Percentiles rank a stretch among this genome's conserved stretches.
phyloP scores from a whole-genome alignment of 2,888 invertebrate genomes.

The Chrysina gloriosa region DNA sequence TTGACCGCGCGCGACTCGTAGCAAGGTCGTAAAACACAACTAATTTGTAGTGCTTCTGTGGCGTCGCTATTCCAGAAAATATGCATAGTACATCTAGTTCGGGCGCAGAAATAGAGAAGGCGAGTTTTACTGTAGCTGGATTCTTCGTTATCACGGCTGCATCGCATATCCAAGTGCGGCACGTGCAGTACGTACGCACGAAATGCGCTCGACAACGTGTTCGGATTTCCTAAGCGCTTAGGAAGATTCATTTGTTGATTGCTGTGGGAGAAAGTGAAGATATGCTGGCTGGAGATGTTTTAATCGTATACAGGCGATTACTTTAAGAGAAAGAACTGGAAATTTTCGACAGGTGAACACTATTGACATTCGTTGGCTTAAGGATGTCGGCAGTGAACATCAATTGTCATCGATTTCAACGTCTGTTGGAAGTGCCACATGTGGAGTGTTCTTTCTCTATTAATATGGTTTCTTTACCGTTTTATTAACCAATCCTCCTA shows the following conservation, averaged over 20 bases:
- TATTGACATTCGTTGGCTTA: too few relatives aligned
- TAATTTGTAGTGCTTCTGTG: constrained; percentile 17
- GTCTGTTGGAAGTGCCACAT: too few relatives aligned
- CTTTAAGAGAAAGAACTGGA: too few relatives aligned
- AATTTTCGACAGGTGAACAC: too few relatives aligned
- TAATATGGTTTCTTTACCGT: too few relatives aligned
- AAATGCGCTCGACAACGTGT: neutral
- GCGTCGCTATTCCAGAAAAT: neutral
- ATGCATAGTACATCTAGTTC: neutral
- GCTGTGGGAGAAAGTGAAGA: neutral
- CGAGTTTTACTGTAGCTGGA: neutral
- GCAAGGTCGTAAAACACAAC: constrained; percentile 26
- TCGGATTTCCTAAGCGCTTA: neutral
- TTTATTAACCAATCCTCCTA: too few relatives aligned
- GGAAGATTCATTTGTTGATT: neutral
- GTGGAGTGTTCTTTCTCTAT: too few relatives aligned
- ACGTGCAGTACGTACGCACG: constrained; percentile 18
- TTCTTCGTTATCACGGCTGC: neutral
- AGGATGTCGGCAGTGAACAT: too few relatives aligned
- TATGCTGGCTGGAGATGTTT: too few relatives aligned
- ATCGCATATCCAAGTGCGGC: constrained; percentile 20
- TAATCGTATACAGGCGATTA: too few relatives aligned
- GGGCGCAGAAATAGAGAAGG: neutral
- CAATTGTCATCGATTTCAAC: too few relatives aligned
- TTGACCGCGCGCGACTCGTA: neutral